These are phyloP conservation scores for pig (Sus scrofa) DNA, from an alignment of 2,113 vertebrate genomes.

Conservation along the genomic window DNA sequence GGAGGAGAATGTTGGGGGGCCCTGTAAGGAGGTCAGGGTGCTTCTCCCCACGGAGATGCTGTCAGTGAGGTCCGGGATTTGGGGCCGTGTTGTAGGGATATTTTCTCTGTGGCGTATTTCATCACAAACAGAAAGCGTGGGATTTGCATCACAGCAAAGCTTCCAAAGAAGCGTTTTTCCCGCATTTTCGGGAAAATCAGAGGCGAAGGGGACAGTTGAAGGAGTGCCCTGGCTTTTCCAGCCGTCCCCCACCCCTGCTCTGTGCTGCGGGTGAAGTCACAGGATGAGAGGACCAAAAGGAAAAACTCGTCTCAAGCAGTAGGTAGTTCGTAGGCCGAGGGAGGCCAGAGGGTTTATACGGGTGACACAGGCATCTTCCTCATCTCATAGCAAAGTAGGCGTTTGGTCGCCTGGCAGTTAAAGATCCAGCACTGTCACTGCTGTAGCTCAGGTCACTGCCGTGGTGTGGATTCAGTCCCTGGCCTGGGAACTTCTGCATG, in stretches of 20 bases:
- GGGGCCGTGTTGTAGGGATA: background rate
- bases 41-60: background rate
- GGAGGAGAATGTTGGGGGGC: background rate
- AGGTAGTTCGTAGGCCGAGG: conserved; percentile 50
- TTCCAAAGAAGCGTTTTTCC: background rate
- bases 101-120: background rate
- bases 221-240: background rate
- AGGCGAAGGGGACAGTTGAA: accelerated
- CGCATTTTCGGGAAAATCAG: background rate
- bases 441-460: too few relatives aligned
- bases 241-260: conserved; percentile 24
- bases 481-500: too few relatives aligned
- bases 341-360: background rate
- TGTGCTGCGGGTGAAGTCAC: conserved; percentile 81
- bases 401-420: too few relatives aligned
- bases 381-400: background rate
- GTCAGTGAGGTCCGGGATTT: background rate
- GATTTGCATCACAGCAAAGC: background rate
- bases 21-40: background rate
- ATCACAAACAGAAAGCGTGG: too few relatives aligned
- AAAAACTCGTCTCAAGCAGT: conserved; percentile 86
- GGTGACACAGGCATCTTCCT: background rate
- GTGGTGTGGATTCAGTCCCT: too few relatives aligned
- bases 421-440: too few relatives aligned
- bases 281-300: conserved; percentile 89